Conservation (phyloP, 2,113 vertebrate genomes). For the Eclectus roratus region DNA sequence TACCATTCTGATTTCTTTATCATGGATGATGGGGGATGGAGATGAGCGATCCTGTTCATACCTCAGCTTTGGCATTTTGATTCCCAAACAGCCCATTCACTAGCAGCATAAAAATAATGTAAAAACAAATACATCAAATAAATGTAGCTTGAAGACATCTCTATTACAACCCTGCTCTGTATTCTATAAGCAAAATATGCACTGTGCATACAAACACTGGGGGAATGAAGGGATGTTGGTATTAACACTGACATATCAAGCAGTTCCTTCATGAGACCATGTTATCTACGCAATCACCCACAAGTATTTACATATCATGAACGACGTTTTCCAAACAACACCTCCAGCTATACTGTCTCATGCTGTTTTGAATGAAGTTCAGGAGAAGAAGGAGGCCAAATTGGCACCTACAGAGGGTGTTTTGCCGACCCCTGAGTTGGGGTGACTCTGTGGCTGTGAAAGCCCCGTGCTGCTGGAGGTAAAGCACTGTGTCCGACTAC, state of each 20-base stretch:
- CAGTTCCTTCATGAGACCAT: conserved; percentile 2
- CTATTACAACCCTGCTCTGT: conserved; percentile 52
- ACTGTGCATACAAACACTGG: conserved; percentile 10
- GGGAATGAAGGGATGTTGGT: conserved; percentile 17
- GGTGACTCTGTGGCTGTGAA: background rate
- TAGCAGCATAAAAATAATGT: conserved; percentile 63
- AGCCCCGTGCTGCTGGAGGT: background rate
- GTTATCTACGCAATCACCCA: conserved; percentile 39
- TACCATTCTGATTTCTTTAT: conserved; percentile 35
- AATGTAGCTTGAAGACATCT: conserved; percentile 69
- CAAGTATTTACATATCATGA: conserved; percentile 37
- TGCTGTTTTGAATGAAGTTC: background rate
- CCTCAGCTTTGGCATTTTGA: conserved; percentile 62
- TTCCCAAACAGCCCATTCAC: conserved; percentile 61
- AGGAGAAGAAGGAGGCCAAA: background rate
- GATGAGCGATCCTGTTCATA: conserved; percentile 41
- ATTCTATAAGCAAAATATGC: conserved; percentile 55
- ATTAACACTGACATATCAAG: conserved; percentile 56
- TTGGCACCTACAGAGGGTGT: background rate
- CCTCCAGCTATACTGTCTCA: background rate
- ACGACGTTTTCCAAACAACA: background rate
- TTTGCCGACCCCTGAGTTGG: background rate
- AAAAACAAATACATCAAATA: conserved; percentile 70
- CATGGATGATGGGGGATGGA: background rate
- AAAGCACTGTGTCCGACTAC: background rate